These are phyloP conservation scores for Noturus placidus DNA, from an alignment of 2,113 vertebrate species.

Conservation along the genomic window DNA sequence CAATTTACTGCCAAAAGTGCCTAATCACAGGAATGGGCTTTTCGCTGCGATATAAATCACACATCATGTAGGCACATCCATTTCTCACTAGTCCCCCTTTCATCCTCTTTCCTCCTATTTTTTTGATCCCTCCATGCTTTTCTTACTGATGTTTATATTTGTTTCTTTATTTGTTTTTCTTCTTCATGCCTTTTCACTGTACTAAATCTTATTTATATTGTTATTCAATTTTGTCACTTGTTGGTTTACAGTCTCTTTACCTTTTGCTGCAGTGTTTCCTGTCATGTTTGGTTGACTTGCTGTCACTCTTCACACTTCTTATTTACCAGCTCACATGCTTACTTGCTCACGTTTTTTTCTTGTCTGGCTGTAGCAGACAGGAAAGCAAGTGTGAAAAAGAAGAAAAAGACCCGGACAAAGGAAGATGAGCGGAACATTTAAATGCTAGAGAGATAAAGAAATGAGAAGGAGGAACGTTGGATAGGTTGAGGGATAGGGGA, in stretches of 20 bases:
- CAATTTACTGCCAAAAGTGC: constrained; percentile 58
- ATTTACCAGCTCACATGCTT: not conserved
- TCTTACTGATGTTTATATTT: not conserved
- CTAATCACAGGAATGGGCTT: constrained; percentile 53
- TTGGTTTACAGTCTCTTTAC: not conserved
- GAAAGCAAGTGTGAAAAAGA: not conserved
- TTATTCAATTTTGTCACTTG: constrained; percentile 5
- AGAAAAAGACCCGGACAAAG: not conserved
- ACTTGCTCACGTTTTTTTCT: not conserved
- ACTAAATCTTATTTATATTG: not conserved
- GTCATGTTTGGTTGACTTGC: not conserved
- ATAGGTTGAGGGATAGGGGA: constrained; percentile 17
- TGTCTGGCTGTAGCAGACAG: not conserved
- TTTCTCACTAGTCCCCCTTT: constrained; percentile 38
- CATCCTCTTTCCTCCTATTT: constrained; percentile 6
- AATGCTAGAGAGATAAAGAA: constrained; percentile 9
- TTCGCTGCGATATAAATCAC: constrained; percentile 54
- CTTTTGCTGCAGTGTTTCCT: not conserved
- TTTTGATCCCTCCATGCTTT: not conserved
- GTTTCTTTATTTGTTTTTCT: not conserved
- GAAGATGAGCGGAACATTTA: constrained; percentile 23
- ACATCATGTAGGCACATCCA: constrained; percentile 50
- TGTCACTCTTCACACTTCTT: not conserved
- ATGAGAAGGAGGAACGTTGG: constrained; percentile 19
- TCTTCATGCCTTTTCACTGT: not conserved